phyloP scores from a whole-genome alignment of 2,888 invertebrate species.

The Megastigmus dorsalis region DNA sequence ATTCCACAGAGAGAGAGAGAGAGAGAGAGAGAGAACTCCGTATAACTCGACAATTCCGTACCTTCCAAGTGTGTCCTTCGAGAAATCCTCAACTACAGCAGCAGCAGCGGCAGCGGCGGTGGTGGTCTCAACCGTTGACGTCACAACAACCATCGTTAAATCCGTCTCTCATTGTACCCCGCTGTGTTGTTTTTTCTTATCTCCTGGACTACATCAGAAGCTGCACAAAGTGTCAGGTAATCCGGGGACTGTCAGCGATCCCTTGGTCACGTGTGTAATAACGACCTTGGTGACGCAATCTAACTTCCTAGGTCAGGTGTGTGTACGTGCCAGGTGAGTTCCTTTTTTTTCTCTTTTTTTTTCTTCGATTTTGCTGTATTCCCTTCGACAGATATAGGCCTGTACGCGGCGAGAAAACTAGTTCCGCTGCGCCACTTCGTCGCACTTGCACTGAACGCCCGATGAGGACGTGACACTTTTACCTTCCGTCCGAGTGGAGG shows the following conservation, averaged over 20 bases:
- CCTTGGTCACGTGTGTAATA: background rate
- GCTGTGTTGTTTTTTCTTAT: no score
- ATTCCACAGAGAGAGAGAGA: no score
- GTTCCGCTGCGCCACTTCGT: slow-evolving; percentile 46
- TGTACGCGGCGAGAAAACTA: no score
- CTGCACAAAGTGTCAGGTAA: no score
- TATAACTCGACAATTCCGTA: slow-evolving; percentile 56
- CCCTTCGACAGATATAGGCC: background rate
- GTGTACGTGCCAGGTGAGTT: background rate
- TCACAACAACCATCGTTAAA: slow-evolving; percentile 59
- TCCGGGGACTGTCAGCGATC: no score
- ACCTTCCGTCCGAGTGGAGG: slow-evolving; percentile 26
- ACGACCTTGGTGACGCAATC: slow-evolving; percentile 14
- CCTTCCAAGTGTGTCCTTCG: slow-evolving; percentile 72
- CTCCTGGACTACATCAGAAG: background rate
- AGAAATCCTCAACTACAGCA: slow-evolving; percentile 69
- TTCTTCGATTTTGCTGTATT: no score
- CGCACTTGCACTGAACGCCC: slow-evolving; percentile 40
- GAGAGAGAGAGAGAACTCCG: no score
- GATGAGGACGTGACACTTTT: slow-evolving; percentile 48
- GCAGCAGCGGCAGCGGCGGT: slow-evolving; percentile 56
- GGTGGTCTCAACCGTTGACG: slow-evolving; percentile 31
- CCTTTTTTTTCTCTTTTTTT: background rate
- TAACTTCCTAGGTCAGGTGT: slow-evolving; percentile 11
- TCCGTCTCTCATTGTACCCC: slow-evolving; percentile 21